Conservation (phyloP, 2,888 invertebrate species). For the Plutella xylostella region DNA sequence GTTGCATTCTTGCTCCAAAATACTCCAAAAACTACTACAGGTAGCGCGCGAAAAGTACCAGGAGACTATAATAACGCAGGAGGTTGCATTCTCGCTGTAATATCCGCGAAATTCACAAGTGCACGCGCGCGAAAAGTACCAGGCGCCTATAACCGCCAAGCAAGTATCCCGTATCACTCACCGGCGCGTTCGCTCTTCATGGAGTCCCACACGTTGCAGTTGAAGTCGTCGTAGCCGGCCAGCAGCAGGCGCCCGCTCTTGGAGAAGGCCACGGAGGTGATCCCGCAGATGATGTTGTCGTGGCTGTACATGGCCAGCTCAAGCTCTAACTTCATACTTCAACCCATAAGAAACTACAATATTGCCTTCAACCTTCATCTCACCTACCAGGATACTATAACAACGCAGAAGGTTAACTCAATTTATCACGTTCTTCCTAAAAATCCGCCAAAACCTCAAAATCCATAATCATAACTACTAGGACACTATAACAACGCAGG, state of each 20-base stretch:
- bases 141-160: not conserved
- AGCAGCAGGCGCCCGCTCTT: constrained; percentile 96
- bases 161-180: constrained; percentile 6
- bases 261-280: constrained; percentile 99
- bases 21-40: no score
- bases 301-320: constrained; percentile 99
- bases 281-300: constrained; percentile 99
- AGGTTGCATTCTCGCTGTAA: no score
- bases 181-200: constrained; percentile 89
- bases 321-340: no score
- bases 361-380: no score
- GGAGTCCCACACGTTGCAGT: constrained; percentile 99
- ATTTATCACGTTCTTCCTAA: not conserved
- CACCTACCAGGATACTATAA: no score
- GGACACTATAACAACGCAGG: not conserved
- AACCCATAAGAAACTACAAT: no score
- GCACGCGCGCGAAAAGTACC: not conserved
- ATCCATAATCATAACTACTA: not conserved
- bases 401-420: not conserved
- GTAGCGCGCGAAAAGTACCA: not conserved
- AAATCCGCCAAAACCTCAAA: not conserved
- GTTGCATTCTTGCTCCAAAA: not conserved
- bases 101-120: not conserved
- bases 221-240: constrained; percentile 99
- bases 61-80: not conserved